phyloP scores from a whole-genome alignment of 2,113 vertebrate genomes.

The Serilophus lunatus region DNA sequence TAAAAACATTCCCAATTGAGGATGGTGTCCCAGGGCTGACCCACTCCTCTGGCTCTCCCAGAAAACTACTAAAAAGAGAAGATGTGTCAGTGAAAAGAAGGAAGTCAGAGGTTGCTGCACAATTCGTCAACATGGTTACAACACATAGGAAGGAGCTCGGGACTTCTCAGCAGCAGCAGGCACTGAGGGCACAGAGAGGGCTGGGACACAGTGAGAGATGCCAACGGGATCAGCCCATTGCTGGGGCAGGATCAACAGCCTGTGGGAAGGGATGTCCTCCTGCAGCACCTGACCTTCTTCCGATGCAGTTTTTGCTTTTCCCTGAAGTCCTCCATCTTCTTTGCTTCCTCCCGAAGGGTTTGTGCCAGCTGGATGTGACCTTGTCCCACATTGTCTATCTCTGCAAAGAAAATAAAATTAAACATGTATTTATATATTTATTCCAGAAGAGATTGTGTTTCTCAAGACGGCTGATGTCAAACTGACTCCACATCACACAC shows the following conservation, averaged over 20 bases:
- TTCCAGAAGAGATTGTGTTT: neutral
- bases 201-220: neutral
- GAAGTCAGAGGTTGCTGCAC: neutral
- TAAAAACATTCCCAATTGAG: neutral
- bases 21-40: neutral
- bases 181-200: accelerated
- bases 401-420: conserved; percentile 24
- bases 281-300: conserved; percentile 76
- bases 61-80: neutral
- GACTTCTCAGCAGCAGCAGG: neutral
- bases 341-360: conserved; percentile 87
- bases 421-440: too few relatives aligned
- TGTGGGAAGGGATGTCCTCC: accelerated
- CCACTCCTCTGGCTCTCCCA: neutral
- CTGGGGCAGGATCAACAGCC: accelerated
- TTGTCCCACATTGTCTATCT: conserved; percentile 84
- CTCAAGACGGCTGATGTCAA: neutral
- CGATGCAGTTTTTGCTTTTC: conserved; percentile 87
- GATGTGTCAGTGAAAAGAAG: neutral
- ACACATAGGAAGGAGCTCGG: neutral
- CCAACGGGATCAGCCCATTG: accelerated
- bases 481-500: too few relatives aligned
- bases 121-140: neutral
- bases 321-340: conserved; percentile 91
- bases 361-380: conserved; percentile 89